Evolutionary conservation across 2,888 invertebrate genomes (phyloP).

Genomic region (Cistogaster globosa): DNA sequence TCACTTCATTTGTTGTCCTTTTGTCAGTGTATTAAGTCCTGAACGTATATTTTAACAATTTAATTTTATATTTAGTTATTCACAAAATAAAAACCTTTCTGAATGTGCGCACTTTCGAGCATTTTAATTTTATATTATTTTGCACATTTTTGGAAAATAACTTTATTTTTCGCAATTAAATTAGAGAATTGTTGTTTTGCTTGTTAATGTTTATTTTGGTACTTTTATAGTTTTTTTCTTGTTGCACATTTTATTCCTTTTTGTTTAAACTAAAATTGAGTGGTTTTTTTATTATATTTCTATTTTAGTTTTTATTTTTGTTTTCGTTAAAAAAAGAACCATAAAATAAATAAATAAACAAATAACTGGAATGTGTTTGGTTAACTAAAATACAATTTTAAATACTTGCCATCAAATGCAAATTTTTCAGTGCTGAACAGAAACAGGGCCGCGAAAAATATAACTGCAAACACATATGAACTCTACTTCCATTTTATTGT

Average conservation of each 20-base stretch:
- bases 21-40: background rate
- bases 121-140: background rate
- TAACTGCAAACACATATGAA: no score
- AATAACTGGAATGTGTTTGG: slow-evolving; percentile 2
- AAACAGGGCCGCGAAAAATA: no score
- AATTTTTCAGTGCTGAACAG: background rate
- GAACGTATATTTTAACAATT: slow-evolving; percentile 22
- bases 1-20: no score
- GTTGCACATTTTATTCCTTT: no score
- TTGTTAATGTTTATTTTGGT: slow-evolving; percentile 12
- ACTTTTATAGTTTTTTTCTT: slow-evolving; percentile 1
- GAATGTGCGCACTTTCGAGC: background rate
- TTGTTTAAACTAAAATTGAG: no score
- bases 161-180: slow-evolving; percentile 1
- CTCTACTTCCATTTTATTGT: no score
- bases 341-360: slow-evolving; percentile 16
- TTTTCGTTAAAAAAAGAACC: no score
- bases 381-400: slow-evolving; percentile 30
- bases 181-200: background rate
- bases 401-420: background rate
- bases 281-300: no score
- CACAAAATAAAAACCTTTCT: background rate
- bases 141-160: background rate
- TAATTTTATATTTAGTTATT: slow-evolving; percentile 44
- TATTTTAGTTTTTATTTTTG: no score